Evolutionary conservation across 2,888 invertebrate species (phyloP).

Genomic region (Drosophila quinaria): DNA sequence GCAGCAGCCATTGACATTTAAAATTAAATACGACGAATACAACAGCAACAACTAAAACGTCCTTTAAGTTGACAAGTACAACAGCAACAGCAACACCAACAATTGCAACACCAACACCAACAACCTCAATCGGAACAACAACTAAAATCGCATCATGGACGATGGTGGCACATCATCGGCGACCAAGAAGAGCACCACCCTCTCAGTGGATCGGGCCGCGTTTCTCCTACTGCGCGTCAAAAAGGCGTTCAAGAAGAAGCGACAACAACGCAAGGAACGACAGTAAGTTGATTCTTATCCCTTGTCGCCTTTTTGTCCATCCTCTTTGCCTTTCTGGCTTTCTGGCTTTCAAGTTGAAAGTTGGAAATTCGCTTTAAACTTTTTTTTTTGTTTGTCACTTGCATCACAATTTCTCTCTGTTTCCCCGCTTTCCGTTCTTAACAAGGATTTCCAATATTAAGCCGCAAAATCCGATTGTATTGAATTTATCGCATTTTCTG

Average conservation of each 20-base stretch:
- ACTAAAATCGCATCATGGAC: slow-evolving; percentile 61
- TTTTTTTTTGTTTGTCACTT: slow-evolving; percentile 17
- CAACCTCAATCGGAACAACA: slow-evolving; percentile 19
- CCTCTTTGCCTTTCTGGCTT: not conserved
- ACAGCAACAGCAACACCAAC: slow-evolving; percentile 26
- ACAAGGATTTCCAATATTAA: slow-evolving; percentile 51
- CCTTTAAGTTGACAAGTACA: slow-evolving; percentile 10
- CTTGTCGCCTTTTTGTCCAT: slow-evolving; percentile 9
- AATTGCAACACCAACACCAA: slow-evolving; percentile 25
- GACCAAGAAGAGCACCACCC: slow-evolving; percentile 85
- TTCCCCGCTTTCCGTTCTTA: slow-evolving; percentile 9
- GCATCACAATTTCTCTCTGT: slow-evolving; percentile 26
- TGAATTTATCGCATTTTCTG: slow-evolving; percentile 58
- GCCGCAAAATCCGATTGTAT: slow-evolving; percentile 48
- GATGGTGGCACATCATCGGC: slow-evolving; percentile 56
- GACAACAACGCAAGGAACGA: slow-evolving; percentile 94
- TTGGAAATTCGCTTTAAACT: slow-evolving; percentile 27
- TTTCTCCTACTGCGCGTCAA: slow-evolving; percentile 95
- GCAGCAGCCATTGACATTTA: slow-evolving; percentile 58
- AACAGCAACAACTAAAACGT: slow-evolving; percentile 26
- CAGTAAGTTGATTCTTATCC: slow-evolving; percentile 88
- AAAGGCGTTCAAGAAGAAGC: slow-evolving; percentile 95
- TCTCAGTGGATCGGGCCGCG: slow-evolving; percentile 95
- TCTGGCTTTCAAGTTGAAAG: slow-evolving; percentile 9
- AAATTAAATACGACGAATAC: slow-evolving; percentile 39